These are phyloP conservation scores for Xylocampa areola DNA, from an alignment of 2,888 invertebrate genomes.

Conservation along the genomic window DNA sequence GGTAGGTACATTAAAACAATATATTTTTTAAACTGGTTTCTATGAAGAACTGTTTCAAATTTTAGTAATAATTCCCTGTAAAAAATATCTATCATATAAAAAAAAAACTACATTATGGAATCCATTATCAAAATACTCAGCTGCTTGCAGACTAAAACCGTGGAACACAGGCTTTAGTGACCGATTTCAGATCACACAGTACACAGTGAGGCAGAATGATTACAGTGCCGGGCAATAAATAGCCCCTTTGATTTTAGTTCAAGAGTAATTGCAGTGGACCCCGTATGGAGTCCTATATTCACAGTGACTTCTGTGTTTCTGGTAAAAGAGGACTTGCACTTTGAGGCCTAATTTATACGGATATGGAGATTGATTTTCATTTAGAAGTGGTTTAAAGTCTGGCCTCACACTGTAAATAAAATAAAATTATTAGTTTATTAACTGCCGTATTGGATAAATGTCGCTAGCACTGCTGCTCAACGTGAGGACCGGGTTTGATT, in stretches of 20 bases:
- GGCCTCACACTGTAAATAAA: no score
- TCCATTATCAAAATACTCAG: neutral
- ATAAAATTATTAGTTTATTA: no score
- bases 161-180: constrained; percentile 4
- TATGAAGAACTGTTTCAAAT: no score
- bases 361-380: neutral
- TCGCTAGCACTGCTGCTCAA: no score
- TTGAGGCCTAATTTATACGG: constrained; percentile 14
- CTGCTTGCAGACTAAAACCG: constrained; percentile 2
- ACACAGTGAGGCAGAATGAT: constrained; percentile 28
- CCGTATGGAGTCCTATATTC: constrained; percentile 33
- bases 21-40: no score
- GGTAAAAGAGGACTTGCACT: constrained; percentile 24
- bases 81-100: no score
- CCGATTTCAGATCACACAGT: constrained; percentile 18
- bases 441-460: no score
- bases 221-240: constrained; percentile 46
- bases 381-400: neutral
- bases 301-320: constrained; percentile 18
- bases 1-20: no score
- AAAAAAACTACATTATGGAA: neutral
- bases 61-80: no score
- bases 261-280: constrained; percentile 52
- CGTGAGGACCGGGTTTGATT: no score
- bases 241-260: constrained; percentile 50